phyloP scores from a whole-genome alignment of 2,797 vertebrate species.

The Hydrolagus colliei region DNA sequence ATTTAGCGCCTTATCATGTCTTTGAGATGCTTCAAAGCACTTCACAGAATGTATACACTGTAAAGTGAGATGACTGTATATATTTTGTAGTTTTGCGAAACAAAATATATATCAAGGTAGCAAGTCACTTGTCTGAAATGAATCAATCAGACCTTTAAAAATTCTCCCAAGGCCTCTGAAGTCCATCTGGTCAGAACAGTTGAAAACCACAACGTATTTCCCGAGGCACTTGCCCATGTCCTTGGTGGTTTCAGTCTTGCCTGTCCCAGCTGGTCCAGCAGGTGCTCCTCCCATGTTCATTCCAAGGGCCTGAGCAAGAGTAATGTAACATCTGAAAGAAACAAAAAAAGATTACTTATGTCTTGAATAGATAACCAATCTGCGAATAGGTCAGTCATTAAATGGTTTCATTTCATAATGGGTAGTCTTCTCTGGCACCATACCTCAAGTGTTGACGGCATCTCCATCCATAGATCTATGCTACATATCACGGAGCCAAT shows the following conservation, averaged over 20 bases:
- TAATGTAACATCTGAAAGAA: conserved; percentile 86
- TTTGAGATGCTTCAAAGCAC: too few species aligned
- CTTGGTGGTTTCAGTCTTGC: conserved; percentile 94
- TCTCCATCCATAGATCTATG: too few species aligned
- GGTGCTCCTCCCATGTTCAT: conserved; percentile 97
- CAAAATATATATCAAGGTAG: background rate
- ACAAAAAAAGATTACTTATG: background rate
- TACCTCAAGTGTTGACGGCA: too few species aligned
- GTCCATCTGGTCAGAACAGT: conserved; percentile 98
- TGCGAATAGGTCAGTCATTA: background rate
- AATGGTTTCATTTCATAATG: background rate
- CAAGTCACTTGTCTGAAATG: background rate
- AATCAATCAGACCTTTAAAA: conserved; percentile 73
- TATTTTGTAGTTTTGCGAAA: background rate
- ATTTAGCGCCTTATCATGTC: too few species aligned
- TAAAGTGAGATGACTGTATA: too few species aligned
- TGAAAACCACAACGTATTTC: conserved; percentile 95
- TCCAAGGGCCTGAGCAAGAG: conserved; percentile 89
- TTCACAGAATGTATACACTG: too few species aligned
- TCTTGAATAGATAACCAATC: background rate
- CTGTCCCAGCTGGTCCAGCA: conserved; percentile 86
- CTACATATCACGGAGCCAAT: too few species aligned
- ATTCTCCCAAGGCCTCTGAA: conserved; percentile 92
- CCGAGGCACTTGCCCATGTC: conserved; percentile 95
- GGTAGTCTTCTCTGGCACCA: too few species aligned